These are phyloP conservation scores for Campodea augens DNA, from an alignment of 1,140 invertebrate genomes.

Conservation along the genomic window DNA sequence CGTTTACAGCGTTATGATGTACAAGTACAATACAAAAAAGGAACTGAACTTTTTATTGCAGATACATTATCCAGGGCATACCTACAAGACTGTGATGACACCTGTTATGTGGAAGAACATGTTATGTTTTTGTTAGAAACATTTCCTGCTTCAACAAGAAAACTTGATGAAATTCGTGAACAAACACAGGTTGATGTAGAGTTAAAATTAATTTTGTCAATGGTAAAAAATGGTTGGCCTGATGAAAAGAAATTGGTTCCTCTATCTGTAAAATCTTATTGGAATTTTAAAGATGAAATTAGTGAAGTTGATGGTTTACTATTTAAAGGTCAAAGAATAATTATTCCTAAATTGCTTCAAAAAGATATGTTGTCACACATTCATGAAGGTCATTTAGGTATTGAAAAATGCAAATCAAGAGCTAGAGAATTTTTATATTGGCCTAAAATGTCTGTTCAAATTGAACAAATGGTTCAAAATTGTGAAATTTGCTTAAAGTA, in stretches of 20 bases:
- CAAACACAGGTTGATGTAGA: slow-evolving; percentile 15
- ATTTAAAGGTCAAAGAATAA: slow-evolving; percentile 13
- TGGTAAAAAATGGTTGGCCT: slow-evolving; percentile 22
- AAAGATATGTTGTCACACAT: slow-evolving; percentile 14
- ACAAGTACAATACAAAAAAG: slow-evolving; percentile 20
- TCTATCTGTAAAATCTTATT: slow-evolving; percentile 17
- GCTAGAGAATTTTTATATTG: slow-evolving; percentile 21
- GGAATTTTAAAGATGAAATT: slow-evolving; percentile 18
- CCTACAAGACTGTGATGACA: neutral
- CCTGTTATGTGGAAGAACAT: neutral
- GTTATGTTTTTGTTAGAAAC: neutral
- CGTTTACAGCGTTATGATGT: slow-evolving; percentile 20
- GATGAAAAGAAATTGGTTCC: slow-evolving; percentile 16
- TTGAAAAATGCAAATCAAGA: slow-evolving; percentile 18
- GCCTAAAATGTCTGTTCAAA: slow-evolving; percentile 18
- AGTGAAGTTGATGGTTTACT: slow-evolving; percentile 18
- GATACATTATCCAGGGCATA: neutral
- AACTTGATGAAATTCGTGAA: slow-evolving; percentile 16
- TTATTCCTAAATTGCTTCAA: slow-evolving; percentile 14
- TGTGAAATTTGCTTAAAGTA: slow-evolving; percentile 13
- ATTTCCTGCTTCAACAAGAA: slow-evolving; percentile 5
- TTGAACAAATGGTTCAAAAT: slow-evolving; percentile 12
- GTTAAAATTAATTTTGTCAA: slow-evolving; percentile 15
- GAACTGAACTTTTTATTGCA: too few species aligned
- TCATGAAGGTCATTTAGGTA: slow-evolving; percentile 20